Base-by-base conservation (phyloP, 1,140 invertebrate genomes). In the Caerostris darwini region DNA sequence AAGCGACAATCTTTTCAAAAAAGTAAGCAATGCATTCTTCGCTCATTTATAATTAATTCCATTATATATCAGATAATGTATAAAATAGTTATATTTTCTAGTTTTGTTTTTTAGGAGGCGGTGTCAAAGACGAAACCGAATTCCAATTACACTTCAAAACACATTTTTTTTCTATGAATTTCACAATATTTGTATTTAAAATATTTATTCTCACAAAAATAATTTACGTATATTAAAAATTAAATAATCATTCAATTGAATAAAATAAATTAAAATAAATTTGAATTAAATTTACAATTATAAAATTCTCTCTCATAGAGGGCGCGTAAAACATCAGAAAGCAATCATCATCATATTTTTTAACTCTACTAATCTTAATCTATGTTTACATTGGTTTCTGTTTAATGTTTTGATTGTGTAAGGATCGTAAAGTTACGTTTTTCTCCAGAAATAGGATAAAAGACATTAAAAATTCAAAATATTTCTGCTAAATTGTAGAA, bases 311-410 rank as follows among this genome's bases (percentile, higher is more conserved):
- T 4, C 10, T 8, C 14, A 17, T 12, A 85, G 83, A 85, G 83
- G 83, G 83, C 83, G 83, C 83, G 10, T 17, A 58, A 19, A 85
- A 58, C 34, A 85, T 3, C 56, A 58, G 83, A 85, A 85, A 7
- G 17, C 7, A n/a, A 56, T 85, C 82, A 85, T 85, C 71, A 54
- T 34, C 7, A 34, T 34, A 19, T 53, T 50, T 81, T 81, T 34
- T n/a, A 77, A 53, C 71, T 77, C 7, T 12, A 50, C 71, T 77
- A 77, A 77, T 77, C 19, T 34, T 59, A 5, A 56, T 34, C 34
- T 58, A 19, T 85, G 83, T 85, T 85, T 85, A 85, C 83, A 58
- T 85, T 85, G 58, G 57, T 85, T 34, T 85, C 83, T 85, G 57
- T 59, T 34, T 57, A 4, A 8, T 58, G 83, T 8, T 85, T 2